phyloP scores from a whole-genome alignment of 1,140 invertebrate species.

The Drosophila lini region DNA sequence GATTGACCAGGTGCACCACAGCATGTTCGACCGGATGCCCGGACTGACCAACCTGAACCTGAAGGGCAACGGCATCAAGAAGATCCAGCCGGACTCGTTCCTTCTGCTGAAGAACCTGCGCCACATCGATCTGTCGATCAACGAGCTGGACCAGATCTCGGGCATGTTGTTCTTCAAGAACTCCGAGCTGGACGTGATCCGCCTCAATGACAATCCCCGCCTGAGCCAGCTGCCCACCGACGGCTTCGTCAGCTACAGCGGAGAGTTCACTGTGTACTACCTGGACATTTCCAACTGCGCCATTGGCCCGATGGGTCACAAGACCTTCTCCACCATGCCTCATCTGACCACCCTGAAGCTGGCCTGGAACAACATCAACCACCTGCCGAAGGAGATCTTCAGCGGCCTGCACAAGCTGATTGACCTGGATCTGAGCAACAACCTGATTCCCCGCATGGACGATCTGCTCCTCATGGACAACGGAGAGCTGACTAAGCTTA shows the following conservation, averaged over 20 bases:
- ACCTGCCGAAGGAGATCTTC: conserved; percentile 81
- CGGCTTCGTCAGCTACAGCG: conserved; percentile 86
- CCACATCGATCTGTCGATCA: conserved; percentile 89
- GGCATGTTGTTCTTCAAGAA: conserved; percentile 88
- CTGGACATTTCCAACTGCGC: conserved; percentile 89
- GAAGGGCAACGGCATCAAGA: conserved; percentile 87
- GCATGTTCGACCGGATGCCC: conserved; percentile 87
- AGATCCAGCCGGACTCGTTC: conserved; percentile 89
- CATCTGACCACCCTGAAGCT: conserved; percentile 87
- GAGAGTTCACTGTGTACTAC: conserved; percentile 87
- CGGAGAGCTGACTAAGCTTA: conserved; percentile 87
- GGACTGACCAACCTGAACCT: conserved; percentile 87
- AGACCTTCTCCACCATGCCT: conserved; percentile 88
- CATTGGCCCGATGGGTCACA: conserved; percentile 86
- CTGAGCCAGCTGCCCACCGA: conserved; percentile 87
- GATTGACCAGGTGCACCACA: conserved; percentile 87
- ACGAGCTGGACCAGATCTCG: conserved; percentile 87
- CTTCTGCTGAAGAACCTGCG: conserved; percentile 86
- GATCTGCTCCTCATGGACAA: conserved; percentile 87
- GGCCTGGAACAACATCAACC: conserved; percentile 87
- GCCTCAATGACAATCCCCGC: conserved; percentile 88
- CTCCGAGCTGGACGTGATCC: conserved; percentile 88
- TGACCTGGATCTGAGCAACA: conserved; percentile 89
- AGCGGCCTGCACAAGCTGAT: conserved; percentile 86
- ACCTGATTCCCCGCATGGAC: conserved; percentile 86